Evolutionary conservation across 2,797 vertebrate genomes (phyloP), one percentile per base, ranked within the genome.

Genomic region (Triplophysa yarkandensis): DNA sequence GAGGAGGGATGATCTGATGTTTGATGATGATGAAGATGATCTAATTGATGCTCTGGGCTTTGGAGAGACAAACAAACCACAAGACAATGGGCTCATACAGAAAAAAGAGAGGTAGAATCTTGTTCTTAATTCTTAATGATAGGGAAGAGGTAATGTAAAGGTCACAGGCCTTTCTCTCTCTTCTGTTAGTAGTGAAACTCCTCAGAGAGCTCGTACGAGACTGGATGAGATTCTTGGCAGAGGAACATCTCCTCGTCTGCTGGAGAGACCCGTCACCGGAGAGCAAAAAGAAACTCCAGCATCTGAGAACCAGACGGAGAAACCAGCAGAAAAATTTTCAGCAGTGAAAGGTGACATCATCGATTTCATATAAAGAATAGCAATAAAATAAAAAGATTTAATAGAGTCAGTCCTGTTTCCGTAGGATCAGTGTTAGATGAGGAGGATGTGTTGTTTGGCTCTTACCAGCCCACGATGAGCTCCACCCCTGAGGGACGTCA

Each of bases 181-280:
- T 41, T 19, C 50, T 13, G 43, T 46, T 76, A 82, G 64, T 83
- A 92, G 90, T 28, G 91, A 92, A 16, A 69, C 81, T 54, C 84
- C 87, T 48, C 90, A 76, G 52, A 93, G 93, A 70, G 87, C 91
- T 27, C 92, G 90, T 6, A 92, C 92, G 8, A 92, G 89, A 83
- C 86, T 96, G 21, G 93, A 95, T 19, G 95, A 96, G 82, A 93
- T 98, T 68, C 85, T 97, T 71, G 93, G 93, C 60, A 86, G 87
- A 52, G 85, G 92, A 60, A 89, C 92, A 0, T 81, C 90, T 11
- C 68, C 91, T 65, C 92, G 80, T 57, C 85, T 90, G 41, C 85
- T 91, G 46, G 89, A 93, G 68, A 83, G 77, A 55, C 92, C 91
- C 0, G 78, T 72, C 2, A 82, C 84, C 0, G 92, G 89, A 1